Conservation (phyloP, 1,140 invertebrate genomes). For the Ruditapes philippinarum region DNA sequence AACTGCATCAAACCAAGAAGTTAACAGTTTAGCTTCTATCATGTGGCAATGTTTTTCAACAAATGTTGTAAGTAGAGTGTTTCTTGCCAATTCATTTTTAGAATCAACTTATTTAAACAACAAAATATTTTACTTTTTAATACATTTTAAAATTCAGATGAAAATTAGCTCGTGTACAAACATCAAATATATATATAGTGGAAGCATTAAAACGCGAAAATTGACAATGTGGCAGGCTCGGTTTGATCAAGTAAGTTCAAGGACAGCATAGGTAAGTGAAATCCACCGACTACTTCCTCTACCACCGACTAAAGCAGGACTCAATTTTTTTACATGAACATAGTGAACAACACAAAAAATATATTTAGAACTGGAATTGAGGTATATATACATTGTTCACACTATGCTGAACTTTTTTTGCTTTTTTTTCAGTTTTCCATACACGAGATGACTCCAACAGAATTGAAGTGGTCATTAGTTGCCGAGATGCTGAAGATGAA, state of each 20-base stretch:
- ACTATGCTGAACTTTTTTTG: no score
- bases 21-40: conserved; percentile 42
- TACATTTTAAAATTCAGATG: not conserved
- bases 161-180: not conserved
- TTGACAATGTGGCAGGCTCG: no score
- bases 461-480: not conserved
- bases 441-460: not conserved
- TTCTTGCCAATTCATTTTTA: not conserved
- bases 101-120: not conserved
- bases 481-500: conserved; percentile 32
- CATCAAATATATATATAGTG: no score
- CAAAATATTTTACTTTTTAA: not conserved
- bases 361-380: no score
- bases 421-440: conserved; percentile 47
- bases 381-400: no score
- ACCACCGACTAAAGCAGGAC: no score
- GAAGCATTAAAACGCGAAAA: no score
- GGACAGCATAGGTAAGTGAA: no score
- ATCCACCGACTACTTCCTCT: no score
- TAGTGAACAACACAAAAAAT: no score
- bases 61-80: conserved; percentile 53
- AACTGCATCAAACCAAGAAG: conserved; percentile 62
- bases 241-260: no score
- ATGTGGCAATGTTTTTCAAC: conserved; percentile 68
- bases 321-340: no score